Evolutionary conservation across 1,140 invertebrate species (phyloP).

Genomic region (Brachionus rubens): DNA sequence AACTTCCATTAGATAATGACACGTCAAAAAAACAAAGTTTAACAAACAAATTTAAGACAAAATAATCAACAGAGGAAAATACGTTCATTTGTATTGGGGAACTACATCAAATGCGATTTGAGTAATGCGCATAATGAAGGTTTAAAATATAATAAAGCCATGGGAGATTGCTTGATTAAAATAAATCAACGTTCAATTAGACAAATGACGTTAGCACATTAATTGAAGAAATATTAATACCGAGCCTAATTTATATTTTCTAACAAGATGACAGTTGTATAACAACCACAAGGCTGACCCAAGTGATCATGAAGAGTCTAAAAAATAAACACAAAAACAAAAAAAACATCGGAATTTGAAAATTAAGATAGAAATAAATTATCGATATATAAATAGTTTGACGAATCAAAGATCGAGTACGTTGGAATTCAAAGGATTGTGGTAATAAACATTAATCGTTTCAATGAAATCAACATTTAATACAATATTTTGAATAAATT

Average conservation of each 20-base stretch:
- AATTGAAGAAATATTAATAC: constrained; percentile 44
- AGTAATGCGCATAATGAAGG: constrained; percentile 37
- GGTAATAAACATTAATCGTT: not conserved
- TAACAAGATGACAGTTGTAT: not conserved
- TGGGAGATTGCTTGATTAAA: constrained; percentile 10
- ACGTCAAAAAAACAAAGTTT: not conserved
- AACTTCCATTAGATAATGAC: not conserved
- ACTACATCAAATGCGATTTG: constrained; percentile 41
- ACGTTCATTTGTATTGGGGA: constrained; percentile 31
- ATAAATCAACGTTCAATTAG: constrained; percentile 21
- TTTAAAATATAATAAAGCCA: constrained; percentile 4
- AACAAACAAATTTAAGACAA: not conserved
- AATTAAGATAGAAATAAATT: not conserved
- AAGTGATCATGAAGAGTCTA: too few species aligned
- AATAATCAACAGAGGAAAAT: not conserved
- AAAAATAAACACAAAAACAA: too few species aligned
- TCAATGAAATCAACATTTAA: not conserved
- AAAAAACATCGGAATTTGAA: not conserved
- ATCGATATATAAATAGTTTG: too few species aligned
- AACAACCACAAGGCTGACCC: not conserved
- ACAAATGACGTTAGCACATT: constrained; percentile 15
- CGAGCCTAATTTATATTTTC: constrained; percentile 1
- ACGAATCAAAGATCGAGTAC: not conserved
- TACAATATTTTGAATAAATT: constrained; percentile 3
- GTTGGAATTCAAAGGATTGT: constrained; percentile 17